Base-by-base conservation (phyloP, 2,888 invertebrate species). In the Ophioninae sp. region DNA sequence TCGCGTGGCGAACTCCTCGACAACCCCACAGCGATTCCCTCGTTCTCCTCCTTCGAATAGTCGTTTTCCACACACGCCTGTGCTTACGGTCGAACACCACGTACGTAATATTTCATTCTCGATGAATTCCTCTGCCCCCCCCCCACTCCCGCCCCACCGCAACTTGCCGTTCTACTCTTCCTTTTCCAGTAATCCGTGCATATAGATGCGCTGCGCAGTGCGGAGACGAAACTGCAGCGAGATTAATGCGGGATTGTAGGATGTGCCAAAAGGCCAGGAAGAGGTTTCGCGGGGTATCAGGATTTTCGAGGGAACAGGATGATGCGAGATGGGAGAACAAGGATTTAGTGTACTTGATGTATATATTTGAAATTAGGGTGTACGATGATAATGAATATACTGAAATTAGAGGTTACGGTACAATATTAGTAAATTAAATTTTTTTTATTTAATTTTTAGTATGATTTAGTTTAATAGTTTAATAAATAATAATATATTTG, bases 1-100 rank as follows among this genome's bases (percentile, higher is more conserved):
- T 50, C 50, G 50, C 77, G 67, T 70, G 61, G 79, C 83, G 83
- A 72, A 82, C 83, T 79, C 80, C 77, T 67, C 59, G 75, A 82
- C 82, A 82, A 73, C 61, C 78, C 39, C 64, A 75, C 75, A 79
- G 82, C 83, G 82, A 73, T 83, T 81, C 84, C 81, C 79, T 75
- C 69, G 74, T 77, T 67, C 59, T 77, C 70, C 50, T 76, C 65
- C 62, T 30, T 82, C 59, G 17, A 20, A 69, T 69, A 72, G 37
- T 61, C 20, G n/a, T 23, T 57, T 21, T 67, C 10, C 61, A 37
- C 39, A 17, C 68, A 23, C 37, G 30, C 65, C 17, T 57, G 21
- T 61, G 39, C 57, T 13, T 17, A 61, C 39, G 17, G 17, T 0
- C 50, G 17, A 13, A 50, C 13, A 10, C n/a, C 61, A 44, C 41